Evolutionary conservation across 2,888 invertebrate species (phyloP), one percentile per base, ranked within the genome.

Genomic region (Parochlus steinenii): DNA sequence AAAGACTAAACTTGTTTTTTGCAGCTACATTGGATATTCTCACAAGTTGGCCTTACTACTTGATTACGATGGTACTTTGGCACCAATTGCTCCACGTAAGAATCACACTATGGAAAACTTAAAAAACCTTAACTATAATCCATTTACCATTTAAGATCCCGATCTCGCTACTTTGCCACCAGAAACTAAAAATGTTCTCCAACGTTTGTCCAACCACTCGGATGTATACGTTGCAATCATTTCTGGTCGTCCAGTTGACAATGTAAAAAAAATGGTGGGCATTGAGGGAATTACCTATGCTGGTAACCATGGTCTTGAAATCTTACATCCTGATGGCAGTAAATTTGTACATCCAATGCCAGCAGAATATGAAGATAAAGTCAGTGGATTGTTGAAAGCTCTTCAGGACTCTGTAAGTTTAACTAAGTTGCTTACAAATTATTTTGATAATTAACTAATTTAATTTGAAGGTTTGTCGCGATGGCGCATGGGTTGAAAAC

Each of bases 291-390:
- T 87, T 39, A 87, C 87, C 0, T 87, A 87, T 51, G 87, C 87
- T 1, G 87, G 87, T 20, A 86, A 80, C 56, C 86, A 87, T 50
- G 87, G 86, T 1, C 54, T 87, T 40, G 86, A 87, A 61, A 86
- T 87, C 48, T 56, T 86, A 8, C 87, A 87, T 55, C 85, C 87
- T 0, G 87, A 87, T 49, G 86, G 86, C 37, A 85, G 81, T 49
- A 83, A 79, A 58, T 87, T 87, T 51, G 81, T 85, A 1, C 86
- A 86, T 56, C 86, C 87, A 1, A 85, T 87, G 82, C 87, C 87
- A 0, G 70, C 74, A 42, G 82, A 83, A 48, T 74, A 76, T 45
- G 80, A 83, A 47, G 76, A 72, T 42, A 82, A 81, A 56, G 82
- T 83, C 22, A 75, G 72, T 10, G 70, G 70, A 37, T 61, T 87